Evolutionary conservation across 2,888 invertebrate species (phyloP).

Genomic region (Callinectes sapidus): DNA sequence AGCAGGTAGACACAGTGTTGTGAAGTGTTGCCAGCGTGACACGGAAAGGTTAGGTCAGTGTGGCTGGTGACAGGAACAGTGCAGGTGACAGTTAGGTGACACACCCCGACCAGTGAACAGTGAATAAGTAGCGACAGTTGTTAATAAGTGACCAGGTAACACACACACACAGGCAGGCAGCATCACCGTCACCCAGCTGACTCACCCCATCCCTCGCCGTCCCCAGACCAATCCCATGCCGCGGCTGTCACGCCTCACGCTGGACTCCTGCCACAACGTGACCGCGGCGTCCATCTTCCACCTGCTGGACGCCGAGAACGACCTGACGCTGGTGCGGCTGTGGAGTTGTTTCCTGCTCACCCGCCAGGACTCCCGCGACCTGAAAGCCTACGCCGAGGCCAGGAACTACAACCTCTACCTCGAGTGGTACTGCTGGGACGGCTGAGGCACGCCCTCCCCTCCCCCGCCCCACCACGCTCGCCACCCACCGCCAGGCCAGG

Average conservation of each 20-base stretch:
- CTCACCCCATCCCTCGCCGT: not conserved
- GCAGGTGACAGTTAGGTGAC: no score
- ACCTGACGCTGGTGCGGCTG: constrained; percentile 74
- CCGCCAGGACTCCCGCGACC: constrained; percentile 72
- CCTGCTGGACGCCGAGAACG: constrained; percentile 74
- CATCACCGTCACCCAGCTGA: not conserved
- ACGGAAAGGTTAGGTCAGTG: no score
- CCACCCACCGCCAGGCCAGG: not conserved
- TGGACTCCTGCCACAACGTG: constrained; percentile 74
- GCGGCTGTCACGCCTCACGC: constrained; percentile 74
- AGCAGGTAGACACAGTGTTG: no score
- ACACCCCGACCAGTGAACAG: no score
- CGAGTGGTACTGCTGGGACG: constrained; percentile 74
- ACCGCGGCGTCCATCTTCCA: constrained; percentile 73
- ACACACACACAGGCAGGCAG: not conserved
- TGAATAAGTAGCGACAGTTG: no score
- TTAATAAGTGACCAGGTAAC: no score
- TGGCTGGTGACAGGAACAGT: no score
- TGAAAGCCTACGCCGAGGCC: constrained; percentile 73
- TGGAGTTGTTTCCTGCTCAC: constrained; percentile 75
- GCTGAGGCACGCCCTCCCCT: constrained; percentile 28
- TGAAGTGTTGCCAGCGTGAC: no score
- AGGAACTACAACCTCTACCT: constrained; percentile 75
- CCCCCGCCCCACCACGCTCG: not conserved
- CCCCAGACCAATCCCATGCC: constrained; percentile 75